Evolutionary conservation across 2,888 invertebrate genomes (phyloP).

Genomic region (Pinctada fucata): DNA sequence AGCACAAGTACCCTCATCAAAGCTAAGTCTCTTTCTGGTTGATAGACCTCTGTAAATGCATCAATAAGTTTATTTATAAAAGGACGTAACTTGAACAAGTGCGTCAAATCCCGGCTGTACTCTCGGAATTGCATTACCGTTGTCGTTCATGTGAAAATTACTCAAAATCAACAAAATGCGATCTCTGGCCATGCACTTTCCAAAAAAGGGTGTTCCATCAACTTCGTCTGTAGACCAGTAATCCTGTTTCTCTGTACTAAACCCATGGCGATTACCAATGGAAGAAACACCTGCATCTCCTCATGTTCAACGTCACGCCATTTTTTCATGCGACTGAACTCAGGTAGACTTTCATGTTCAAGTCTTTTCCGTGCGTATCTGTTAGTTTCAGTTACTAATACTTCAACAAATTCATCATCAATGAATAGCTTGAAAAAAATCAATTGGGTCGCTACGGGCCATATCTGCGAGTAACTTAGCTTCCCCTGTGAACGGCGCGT

Average conservation of each 20-base stretch:
- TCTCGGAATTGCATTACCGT: constrained; percentile 6
- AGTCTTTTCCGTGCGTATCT: too few relatives aligned
- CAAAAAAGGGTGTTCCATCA: constrained; percentile 12
- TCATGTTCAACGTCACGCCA: constrained; percentile 1
- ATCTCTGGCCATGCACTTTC: constrained; percentile 20
- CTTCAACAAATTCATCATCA: constrained; percentile 20
- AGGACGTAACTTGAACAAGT: constrained; percentile 35
- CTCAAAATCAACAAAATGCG: constrained; percentile 16
- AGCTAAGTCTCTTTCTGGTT: constrained; percentile 31
- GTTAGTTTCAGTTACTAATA: not conserved
- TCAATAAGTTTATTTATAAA: constrained; percentile 11
- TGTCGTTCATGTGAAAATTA: constrained; percentile 20
- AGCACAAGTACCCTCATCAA: constrained; percentile 38
- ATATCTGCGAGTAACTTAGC: constrained; percentile 20
- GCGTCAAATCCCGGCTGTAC: constrained; percentile 18
- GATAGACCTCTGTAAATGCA: constrained; percentile 31
- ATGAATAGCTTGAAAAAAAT: constrained; percentile 32
- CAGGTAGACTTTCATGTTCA: too few relatives aligned
- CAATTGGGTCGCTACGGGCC: constrained; percentile 14
- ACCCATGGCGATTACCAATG: constrained; percentile 9
- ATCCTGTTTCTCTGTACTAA: constrained; percentile 14
- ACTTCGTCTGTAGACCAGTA: constrained; percentile 19
- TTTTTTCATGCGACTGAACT: too few relatives aligned
- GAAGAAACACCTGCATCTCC: constrained; percentile 4
- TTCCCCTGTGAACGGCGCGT: constrained; percentile 22